phyloP scores from a whole-genome alignment of 2,113 vertebrate species.

The Galeopterus variegatus region DNA sequence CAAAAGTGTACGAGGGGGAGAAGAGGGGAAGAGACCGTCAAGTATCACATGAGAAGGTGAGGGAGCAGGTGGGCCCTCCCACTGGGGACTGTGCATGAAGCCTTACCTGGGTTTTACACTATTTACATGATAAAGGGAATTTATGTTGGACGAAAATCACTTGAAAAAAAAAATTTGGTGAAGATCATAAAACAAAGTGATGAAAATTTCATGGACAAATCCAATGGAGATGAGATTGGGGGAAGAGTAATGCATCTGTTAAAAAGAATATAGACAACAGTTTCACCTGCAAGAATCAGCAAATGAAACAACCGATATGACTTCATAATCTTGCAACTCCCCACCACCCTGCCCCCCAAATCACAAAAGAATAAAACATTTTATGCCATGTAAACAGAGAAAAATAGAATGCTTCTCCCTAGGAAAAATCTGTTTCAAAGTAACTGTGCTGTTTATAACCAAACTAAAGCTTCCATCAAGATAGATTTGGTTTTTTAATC shows the following conservation, averaged over 20 bases:
- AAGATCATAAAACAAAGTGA: not conserved
- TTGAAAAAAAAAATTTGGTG: not conserved
- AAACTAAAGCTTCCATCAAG: not conserved
- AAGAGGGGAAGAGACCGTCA: not conserved
- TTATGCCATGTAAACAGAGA: not conserved
- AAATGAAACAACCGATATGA: not conserved
- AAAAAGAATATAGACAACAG: not conserved
- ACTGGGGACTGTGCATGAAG: rapidly evolving
- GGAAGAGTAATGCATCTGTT: not conserved
- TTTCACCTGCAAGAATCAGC: not conserved
- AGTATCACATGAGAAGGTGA: not conserved
- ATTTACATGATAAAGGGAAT: not conserved
- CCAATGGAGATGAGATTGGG: not conserved
- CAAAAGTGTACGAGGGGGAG: not conserved
- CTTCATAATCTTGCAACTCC: not conserved
- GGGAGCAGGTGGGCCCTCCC: not conserved
- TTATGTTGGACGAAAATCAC: not conserved
- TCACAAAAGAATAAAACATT: not conserved
- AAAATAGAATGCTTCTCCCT: not conserved
- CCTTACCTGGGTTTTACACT: not conserved
- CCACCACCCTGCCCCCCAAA: not conserved
- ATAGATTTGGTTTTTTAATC: not conserved
- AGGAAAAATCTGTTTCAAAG: not conserved
- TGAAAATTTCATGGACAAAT: not conserved
- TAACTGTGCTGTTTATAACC: not conserved